phyloP scores from a whole-genome alignment of 2,888 invertebrate species.

The Xylocampa areola region DNA sequence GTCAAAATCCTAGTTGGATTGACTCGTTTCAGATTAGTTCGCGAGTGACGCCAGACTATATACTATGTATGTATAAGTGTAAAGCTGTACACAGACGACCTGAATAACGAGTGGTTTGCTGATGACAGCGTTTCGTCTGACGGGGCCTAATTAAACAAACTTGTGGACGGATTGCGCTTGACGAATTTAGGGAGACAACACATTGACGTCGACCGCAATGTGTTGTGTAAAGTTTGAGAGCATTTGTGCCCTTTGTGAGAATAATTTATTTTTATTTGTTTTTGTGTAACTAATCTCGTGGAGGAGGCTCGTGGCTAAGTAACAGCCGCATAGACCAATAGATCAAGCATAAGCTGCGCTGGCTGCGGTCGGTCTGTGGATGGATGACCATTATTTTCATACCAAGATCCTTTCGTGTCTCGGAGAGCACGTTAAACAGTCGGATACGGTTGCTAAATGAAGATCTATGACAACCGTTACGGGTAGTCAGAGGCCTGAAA shows the following conservation, averaged over 20 bases:
- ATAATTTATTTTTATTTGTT: background rate
- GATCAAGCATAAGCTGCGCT: no score
- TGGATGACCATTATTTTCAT: no score
- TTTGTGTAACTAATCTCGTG: no score
- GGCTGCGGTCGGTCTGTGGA: no score
- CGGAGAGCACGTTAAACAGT: no score
- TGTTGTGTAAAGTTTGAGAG: slow-evolving; percentile 15
- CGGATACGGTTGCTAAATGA: no score
- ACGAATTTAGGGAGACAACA: slow-evolving; percentile 13
- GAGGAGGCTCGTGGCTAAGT: no score
- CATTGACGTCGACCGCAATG: slow-evolving; percentile 6
- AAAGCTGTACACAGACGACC: slow-evolving; percentile 10
- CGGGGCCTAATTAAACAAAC: slow-evolving; percentile 47
- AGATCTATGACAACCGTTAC: no score
- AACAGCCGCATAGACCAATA: no score
- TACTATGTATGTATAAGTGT: slow-evolving; percentile 1
- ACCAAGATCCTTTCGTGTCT: no score
- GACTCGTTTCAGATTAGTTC: slow-evolving; percentile 1
- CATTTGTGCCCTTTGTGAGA: background rate
- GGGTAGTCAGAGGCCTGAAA: no score
- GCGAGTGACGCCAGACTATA: background rate
- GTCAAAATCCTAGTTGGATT: slow-evolving; percentile 5
- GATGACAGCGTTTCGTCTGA: slow-evolving; percentile 36
- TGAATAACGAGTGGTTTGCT: slow-evolving; percentile 16
- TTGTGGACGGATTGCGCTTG: slow-evolving; percentile 28